These are phyloP conservation scores for Cheilinus undulatus DNA, from an alignment of 2,113 vertebrate species.

Conservation along the genomic window DNA sequence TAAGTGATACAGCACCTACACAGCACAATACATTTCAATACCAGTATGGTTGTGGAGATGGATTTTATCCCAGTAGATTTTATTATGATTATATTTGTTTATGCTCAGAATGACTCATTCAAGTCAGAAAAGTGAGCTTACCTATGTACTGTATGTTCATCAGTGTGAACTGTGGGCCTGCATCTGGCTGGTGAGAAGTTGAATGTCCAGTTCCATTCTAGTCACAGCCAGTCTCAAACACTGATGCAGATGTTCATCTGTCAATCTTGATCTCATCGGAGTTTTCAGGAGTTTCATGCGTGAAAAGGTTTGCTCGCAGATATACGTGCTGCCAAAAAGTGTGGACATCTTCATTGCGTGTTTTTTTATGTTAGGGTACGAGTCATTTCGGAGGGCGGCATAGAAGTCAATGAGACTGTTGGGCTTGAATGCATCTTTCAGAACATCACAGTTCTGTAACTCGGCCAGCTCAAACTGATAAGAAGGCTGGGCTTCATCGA, in stretches of 20 bases:
- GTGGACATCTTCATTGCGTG: slow-evolving; percentile 29
- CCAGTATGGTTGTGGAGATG: no score
- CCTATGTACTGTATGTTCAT: no score
- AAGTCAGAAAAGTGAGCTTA: no score
- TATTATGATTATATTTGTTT: no score
- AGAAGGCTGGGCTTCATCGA: slow-evolving; percentile 21
- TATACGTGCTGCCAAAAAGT: slow-evolving; percentile 30
- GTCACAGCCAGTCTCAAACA: slow-evolving; percentile 34
- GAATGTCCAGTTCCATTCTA: neutral
- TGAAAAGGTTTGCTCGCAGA: slow-evolving; percentile 34
- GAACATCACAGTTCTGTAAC: slow-evolving; percentile 7
- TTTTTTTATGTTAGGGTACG: slow-evolving; percentile 8
- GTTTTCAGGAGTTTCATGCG: slow-evolving; percentile 30
- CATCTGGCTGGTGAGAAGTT: no score
- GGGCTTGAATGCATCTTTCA: slow-evolving; percentile 29
- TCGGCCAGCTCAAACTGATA: slow-evolving; percentile 29
- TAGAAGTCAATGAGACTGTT: slow-evolving; percentile 17
- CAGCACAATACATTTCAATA: no score
- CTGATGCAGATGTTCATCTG: neutral
- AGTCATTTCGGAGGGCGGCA: slow-evolving; percentile 6
- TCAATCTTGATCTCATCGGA: slow-evolving; percentile 21
- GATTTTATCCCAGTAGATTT: no score
- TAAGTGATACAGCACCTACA: no score
- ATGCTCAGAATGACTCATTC: no score
- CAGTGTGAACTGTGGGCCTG: no score